phyloP scores from a whole-genome alignment of 2,888 invertebrate genomes.

The Dynastes maya region DNA sequence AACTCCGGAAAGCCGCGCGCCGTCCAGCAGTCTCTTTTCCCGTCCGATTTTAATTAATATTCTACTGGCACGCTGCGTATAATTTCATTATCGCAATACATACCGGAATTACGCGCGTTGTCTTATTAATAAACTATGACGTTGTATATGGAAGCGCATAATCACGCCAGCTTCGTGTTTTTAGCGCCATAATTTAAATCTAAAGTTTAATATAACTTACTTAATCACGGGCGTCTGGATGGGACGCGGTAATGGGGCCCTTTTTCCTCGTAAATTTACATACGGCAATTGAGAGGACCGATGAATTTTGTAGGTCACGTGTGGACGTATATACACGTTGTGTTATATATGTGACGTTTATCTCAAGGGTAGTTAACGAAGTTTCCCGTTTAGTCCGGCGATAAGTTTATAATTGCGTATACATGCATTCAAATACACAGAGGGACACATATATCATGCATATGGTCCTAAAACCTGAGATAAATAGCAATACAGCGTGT shows the following conservation, averaged over 20 bases:
- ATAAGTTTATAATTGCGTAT: slow-evolving; percentile 18
- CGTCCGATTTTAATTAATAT: slow-evolving; percentile 37
- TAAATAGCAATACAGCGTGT: too few species aligned
- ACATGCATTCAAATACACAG: neutral
- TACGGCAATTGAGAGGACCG: slow-evolving; percentile 21
- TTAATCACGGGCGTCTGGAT: slow-evolving; percentile 28
- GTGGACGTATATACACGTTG: neutral
- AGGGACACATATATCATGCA: neutral
- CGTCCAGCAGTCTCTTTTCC: neutral
- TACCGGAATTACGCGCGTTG: slow-evolving; percentile 16
- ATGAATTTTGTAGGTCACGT: slow-evolving; percentile 5
- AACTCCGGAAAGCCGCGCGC: neutral
- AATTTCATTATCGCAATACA: slow-evolving; percentile 37
- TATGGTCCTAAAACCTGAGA: neutral
- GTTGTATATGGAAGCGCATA: neutral
- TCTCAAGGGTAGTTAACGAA: slow-evolving; percentile 23
- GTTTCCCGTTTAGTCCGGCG: neutral
- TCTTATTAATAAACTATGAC: slow-evolving; percentile 33
- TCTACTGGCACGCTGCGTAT: slow-evolving; percentile 28
- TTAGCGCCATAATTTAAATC: slow-evolving; percentile 31
- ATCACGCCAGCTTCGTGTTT: slow-evolving; percentile 5
- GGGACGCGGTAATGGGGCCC: slow-evolving; percentile 19
- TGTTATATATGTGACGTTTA: neutral
- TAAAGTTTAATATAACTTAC: slow-evolving; percentile 39
- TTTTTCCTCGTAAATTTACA: slow-evolving; percentile 37